Conservation (phyloP, 2,888 invertebrate species). For the Eulithis testata region DNA sequence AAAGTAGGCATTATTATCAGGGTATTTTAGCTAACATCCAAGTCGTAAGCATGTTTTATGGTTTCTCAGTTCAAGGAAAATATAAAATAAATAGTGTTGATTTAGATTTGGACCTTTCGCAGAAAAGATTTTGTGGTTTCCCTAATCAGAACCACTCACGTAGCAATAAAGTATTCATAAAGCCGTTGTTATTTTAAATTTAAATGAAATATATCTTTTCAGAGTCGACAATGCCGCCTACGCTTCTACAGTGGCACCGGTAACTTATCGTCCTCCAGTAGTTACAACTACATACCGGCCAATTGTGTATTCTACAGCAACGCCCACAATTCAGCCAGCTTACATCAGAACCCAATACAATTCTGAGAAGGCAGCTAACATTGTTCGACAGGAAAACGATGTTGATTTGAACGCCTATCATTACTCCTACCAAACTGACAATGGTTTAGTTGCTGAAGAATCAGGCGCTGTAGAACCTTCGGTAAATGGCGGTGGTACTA, state of each 20-base stretch:
- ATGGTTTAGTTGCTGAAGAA: slow-evolving; percentile 87
- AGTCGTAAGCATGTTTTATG: neutral
- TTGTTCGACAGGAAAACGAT: slow-evolving; percentile 81
- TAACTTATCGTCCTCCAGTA: slow-evolving; percentile 53
- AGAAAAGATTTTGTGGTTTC: slow-evolving; percentile 18
- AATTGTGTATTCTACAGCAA: slow-evolving; percentile 41
- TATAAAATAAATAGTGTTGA: neutral
- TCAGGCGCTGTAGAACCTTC: slow-evolving; percentile 84
- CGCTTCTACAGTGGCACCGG: slow-evolving; percentile 51
- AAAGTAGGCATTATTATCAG: neutral
- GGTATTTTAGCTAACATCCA: neutral
- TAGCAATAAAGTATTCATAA: neutral
- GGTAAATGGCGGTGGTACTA: slow-evolving; percentile 82
- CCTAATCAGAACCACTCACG: slow-evolving; percentile 1
- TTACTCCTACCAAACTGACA: slow-evolving; percentile 86
- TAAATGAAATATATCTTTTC: slow-evolving; percentile 5
- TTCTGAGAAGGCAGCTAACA: slow-evolving; percentile 81
- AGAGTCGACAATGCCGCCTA: slow-evolving; percentile 54
- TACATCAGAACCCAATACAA: slow-evolving; percentile 50
- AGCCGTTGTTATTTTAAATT: neutral
- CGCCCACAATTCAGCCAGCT: slow-evolving; percentile 28
- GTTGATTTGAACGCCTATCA: slow-evolving; percentile 83
- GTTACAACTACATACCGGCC: slow-evolving; percentile 45
- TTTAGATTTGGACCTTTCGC: slow-evolving; percentile 7
- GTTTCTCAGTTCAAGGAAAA: slow-evolving; percentile 16